These are phyloP conservation scores for Plecturocebus donacophilus DNA, from an alignment of 2,113 vertebrate species.

Conservation along the genomic window DNA sequence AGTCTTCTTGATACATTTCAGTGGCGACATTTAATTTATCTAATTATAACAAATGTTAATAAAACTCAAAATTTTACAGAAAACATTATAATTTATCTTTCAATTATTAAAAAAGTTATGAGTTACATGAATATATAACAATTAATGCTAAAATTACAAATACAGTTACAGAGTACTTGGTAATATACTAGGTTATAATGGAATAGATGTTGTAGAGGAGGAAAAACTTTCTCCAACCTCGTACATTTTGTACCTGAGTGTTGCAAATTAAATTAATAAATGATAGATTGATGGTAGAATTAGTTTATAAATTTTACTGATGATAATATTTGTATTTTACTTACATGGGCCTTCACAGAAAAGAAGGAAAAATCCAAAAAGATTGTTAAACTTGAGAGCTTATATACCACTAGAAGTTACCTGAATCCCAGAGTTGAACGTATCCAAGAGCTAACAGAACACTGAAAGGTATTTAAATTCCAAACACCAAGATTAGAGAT, in stretches of 20 bases:
- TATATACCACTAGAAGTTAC: too few relatives aligned
- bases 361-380: too few relatives aligned
- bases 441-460: not conserved
- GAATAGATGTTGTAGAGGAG: too few relatives aligned
- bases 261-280: too few relatives aligned
- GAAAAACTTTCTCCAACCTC: too few relatives aligned
- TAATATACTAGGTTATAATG: not conserved
- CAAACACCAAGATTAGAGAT: not conserved
- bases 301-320: too few relatives aligned
- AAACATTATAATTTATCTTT: conserved; percentile 76
- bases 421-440: not conserved
- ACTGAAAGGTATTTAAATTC: not conserved
- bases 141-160: conserved; percentile 48
- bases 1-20: conserved; percentile 44
- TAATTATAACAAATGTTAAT: conserved; percentile 66
- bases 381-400: too few relatives aligned
- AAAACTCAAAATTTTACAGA: conserved; percentile 47
- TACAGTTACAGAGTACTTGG: conserved; percentile 43
- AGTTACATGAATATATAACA: conserved; percentile 62
- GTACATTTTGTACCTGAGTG: too few relatives aligned
- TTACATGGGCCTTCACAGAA: too few relatives aligned
- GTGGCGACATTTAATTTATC: conserved; percentile 46
- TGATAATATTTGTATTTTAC: too few relatives aligned
- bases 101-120: conserved; percentile 42
- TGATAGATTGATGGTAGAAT: too few relatives aligned